Evolutionary conservation across 2,797 vertebrate species (phyloP), one percentile per base, ranked within the genome.

Genomic region (Pangasius larnaudii): DNA sequence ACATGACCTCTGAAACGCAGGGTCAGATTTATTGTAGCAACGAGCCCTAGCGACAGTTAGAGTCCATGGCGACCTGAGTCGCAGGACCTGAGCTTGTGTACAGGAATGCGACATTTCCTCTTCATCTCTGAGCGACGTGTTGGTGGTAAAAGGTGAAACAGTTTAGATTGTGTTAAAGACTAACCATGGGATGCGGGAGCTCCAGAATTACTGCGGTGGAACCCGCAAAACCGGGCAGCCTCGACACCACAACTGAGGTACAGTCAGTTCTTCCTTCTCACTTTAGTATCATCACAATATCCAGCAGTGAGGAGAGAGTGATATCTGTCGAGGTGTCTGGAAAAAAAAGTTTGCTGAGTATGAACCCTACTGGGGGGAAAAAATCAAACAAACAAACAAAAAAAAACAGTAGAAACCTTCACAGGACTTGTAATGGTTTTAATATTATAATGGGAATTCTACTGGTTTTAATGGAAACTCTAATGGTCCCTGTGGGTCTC

Each of bases 1-100:
- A 46, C 71, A 71, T 86, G 88, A 84, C 88, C 65, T 88, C 85
- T 90, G 88, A 67, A 87, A 86, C 80, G 90, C 85, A 88, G 85
- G 94, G 94, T 95, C 94, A 94, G 89, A 94, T 95, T 94, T 95
- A 95, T 96, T 96, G 96, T 97, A 93, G 96, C 95, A 96, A 97
- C 96, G 91, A 90, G 42, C 89, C 94, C 49, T 96, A 93, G 94
- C 93, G 91, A 96, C 96, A 86, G 86, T 1, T 5, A 63, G 92
- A 86, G 90, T 88, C 93, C 93, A 77, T 93, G 92, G 92, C 93
- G 90, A 94, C 93, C 27, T 33, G 36, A 49, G 69, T 46, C 74
- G 19, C 81, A 49, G 3, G 83, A 16, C 46, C 36, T 85, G 88
- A 49, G 80, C 56, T 74, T 46, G 85, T 90, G 92, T 94, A 88